Percentiles rank a stretch among this genome's conserved stretches.
These are phyloP conservation scores for Platyura marginata DNA, from an alignment of 1,140 invertebrate genomes.

Conservation along the genomic window DNA sequence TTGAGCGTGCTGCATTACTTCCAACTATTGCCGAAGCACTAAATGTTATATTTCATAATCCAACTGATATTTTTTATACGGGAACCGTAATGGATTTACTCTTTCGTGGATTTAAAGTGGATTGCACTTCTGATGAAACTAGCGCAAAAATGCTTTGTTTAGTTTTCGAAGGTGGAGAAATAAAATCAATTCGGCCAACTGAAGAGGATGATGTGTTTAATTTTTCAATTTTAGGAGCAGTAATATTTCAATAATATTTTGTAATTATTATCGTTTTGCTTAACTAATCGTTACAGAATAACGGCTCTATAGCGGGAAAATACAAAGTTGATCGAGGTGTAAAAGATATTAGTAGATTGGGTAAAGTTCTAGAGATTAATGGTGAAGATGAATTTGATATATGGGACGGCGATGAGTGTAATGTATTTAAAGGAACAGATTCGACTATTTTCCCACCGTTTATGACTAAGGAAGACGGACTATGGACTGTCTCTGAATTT, in stretches of 20 bases:
- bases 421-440: constrained; percentile 51
- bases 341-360: constrained; percentile 45
- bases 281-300: no score
- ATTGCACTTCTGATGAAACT: background rate
- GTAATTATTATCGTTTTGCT: no score
- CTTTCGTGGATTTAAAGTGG: background rate
- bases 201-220: background rate
- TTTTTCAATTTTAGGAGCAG: no score
- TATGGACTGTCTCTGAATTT: constrained; percentile 40
- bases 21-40: background rate
- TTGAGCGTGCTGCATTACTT: background rate
- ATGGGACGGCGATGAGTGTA: constrained; percentile 44
- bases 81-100: background rate
- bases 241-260: no score
- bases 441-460: constrained; percentile 57
- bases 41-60: background rate
- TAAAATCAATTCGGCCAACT: background rate
- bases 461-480: constrained; percentile 31
- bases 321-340: constrained; percentile 48
- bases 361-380: constrained; percentile 40
- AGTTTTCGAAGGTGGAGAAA: background rate
- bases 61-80: background rate
- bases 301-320: constrained; percentile 18
- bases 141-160: background rate
- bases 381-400: constrained; percentile 29